Evolutionary conservation across 2,888 invertebrate genomes (phyloP).

Genomic region (Epirrhoe tristata): DNA sequence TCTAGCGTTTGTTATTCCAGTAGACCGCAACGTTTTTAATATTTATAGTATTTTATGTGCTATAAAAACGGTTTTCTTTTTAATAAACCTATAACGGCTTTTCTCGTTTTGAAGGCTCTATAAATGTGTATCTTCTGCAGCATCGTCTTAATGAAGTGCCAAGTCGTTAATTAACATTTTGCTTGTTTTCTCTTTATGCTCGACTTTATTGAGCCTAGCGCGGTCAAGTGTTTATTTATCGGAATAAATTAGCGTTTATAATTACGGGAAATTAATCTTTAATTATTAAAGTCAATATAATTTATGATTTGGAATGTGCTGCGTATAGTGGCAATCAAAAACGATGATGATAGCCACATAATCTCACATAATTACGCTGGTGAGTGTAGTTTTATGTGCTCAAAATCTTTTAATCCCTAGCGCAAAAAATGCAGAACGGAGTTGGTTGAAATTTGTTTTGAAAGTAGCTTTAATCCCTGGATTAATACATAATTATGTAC

Average conservation of each 20-base stretch:
- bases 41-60: slow-evolving; percentile 42
- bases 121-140: slow-evolving; percentile 46
- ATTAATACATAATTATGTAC: no score
- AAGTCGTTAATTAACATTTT: slow-evolving; percentile 47
- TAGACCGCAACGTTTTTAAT: slow-evolving; percentile 13
- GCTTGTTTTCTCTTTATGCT: slow-evolving; percentile 39
- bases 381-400: no score
- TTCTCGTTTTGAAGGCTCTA: slow-evolving; percentile 41
- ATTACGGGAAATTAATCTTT: slow-evolving; percentile 35
- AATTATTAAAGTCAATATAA: slow-evolving; percentile 32
- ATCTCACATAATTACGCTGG: no score
- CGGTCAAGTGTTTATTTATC: slow-evolving; percentile 34
- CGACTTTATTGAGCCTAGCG: slow-evolving; percentile 41
- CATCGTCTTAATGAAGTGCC: slow-evolving; percentile 45
- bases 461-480: no score
- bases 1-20: slow-evolving; percentile 10
- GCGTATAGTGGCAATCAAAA: slow-evolving; percentile 4
- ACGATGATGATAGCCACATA: neutral
- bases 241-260: slow-evolving; percentile 33
- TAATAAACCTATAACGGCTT: slow-evolving; percentile 44
- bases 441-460: no score
- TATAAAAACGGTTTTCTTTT: slow-evolving; percentile 46
- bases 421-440: no score
- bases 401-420: no score
- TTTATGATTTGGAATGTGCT: slow-evolving; percentile 11